Conservation (phyloP, 2,113 vertebrate species). For the Proterorhinus semilunaris region DNA sequence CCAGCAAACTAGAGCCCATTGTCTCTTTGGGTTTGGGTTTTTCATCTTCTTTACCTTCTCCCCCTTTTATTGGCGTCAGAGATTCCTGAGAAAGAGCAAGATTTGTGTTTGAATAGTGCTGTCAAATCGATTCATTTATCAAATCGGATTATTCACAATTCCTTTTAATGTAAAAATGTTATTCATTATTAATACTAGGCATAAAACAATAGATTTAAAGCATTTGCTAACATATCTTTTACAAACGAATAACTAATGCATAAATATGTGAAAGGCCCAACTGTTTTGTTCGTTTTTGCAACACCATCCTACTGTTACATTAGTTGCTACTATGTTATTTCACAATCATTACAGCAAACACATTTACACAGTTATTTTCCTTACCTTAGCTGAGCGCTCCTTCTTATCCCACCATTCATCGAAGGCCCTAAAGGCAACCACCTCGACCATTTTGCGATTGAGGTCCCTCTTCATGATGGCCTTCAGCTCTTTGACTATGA, state of each 20-base stretch:
- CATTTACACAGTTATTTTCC: slow-evolving; percentile 9
- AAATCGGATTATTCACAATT: too few species aligned
- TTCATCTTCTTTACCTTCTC: slow-evolving; percentile 90
- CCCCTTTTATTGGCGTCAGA: slow-evolving; percentile 89
- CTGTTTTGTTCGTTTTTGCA: too few species aligned
- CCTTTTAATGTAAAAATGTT: too few species aligned
- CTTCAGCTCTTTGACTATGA: slow-evolving; percentile 97
- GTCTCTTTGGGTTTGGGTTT: slow-evolving; percentile 91
- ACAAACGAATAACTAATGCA: too few species aligned
- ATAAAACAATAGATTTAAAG: too few species aligned
- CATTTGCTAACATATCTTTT: too few species aligned
- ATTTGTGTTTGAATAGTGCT: not conserved
- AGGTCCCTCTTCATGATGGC: slow-evolving; percentile 98
- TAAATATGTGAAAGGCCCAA: too few species aligned
- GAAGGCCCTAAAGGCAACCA: slow-evolving; percentile 95
- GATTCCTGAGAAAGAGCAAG: slow-evolving; percentile 76
- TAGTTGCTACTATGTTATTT: not conserved
- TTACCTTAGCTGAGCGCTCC: slow-evolving; percentile 92
- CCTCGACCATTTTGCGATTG: slow-evolving; percentile 98
- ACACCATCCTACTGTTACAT: too few species aligned
- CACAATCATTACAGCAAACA: not conserved
- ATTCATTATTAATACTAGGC: too few species aligned
- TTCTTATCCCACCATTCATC: slow-evolving; percentile 99
- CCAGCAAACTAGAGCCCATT: slow-evolving; percentile 87
- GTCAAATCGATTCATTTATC: too few species aligned